These are phyloP conservation scores for Sitodiplosis mosellana DNA, from an alignment of 1,140 invertebrate species.

Conservation along the genomic window DNA sequence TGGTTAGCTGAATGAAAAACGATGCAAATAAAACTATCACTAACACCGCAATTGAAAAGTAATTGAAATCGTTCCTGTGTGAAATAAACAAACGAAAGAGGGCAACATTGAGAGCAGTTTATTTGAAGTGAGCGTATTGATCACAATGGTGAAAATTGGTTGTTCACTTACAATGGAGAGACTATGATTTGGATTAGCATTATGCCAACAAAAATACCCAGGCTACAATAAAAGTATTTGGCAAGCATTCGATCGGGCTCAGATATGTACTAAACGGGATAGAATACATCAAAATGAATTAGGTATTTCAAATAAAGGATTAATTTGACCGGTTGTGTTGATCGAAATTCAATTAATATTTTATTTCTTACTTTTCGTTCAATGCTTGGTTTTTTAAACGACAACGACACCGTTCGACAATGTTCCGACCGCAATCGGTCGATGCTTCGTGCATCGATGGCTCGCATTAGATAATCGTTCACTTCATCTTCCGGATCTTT, in stretches of 20 bases:
- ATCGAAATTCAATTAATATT: too few species aligned
- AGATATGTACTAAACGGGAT: slow-evolving; percentile 44
- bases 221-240: slow-evolving; percentile 67
- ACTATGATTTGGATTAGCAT: slow-evolving; percentile 42
- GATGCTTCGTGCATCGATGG: slow-evolving; percentile 86
- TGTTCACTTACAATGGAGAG: slow-evolving; percentile 39
- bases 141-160: not conserved
- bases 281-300: not conserved
- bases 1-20: slow-evolving; percentile 19
- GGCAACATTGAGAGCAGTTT: not conserved
- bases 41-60: slow-evolving; percentile 6
- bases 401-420: slow-evolving; percentile 60
- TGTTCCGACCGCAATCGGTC: slow-evolving; percentile 71
- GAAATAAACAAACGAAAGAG: not conserved
- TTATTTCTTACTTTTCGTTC: slow-evolving; percentile 50
- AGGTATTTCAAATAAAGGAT: slow-evolving; percentile 1
- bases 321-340: too few species aligned
- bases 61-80: slow-evolving; percentile 11
- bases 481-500: slow-evolving; percentile 81
- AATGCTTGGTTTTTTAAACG: slow-evolving; percentile 55
- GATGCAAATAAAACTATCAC: slow-evolving; percentile 17
- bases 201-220: slow-evolving; percentile 47
- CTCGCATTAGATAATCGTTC: slow-evolving; percentile 82
- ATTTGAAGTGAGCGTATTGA: not conserved
- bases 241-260: slow-evolving; percentile 68